Evolutionary conservation across 2,797 vertebrate genomes (phyloP), one percentile per base, ranked within the genome.

Genomic region (Fistularia tabacaria): DNA sequence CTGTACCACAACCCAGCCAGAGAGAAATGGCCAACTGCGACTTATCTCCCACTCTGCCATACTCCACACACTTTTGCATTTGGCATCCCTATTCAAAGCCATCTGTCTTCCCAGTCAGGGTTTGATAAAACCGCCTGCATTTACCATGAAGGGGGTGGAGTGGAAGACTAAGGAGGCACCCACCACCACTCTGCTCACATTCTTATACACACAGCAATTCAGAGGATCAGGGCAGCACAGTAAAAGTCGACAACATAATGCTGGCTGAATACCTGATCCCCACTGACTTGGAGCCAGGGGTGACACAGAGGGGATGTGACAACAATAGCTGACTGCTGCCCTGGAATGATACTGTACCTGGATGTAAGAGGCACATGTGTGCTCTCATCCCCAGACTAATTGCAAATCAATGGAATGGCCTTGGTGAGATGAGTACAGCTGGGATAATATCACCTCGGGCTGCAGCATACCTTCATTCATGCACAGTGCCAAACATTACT

Each of bases 11-110:
- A 80, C 80, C 57, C 79, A 79, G 83, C 77, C 78, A 84, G 77
- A 87, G 85, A 87, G 85, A 72, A 86, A 87, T 78, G 83, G 80
- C 72, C 63, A 64, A 76, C 73, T 77, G 72, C 63, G 50, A 68
- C 87, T 92, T 91, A 91, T 92, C 90, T 87, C 76, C 59, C 59
- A 51, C 57, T 67, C 73, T 57, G 78, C 87, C 82, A 71, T 82
- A 75, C 79, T 87, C 82, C 87, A 85, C 85, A 85, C 87, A 89
- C 85, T 91, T 89, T 90, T 87, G 87, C 89, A 86, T 86, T 86
- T 83, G 83, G 75, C 84, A 74, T 70, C 69, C 64, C 87, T 76
- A 65, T 86, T 88, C 79, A 77, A 52, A 74, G 82, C 87, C 88
- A 90, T 91, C 87, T 86, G 87, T 91, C 89, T 87, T 86, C 77